Evolutionary conservation across 2,113 vertebrate species (phyloP), one percentile per base, ranked within the genome.

Genomic region (Odontophorus gujanensis): DNA sequence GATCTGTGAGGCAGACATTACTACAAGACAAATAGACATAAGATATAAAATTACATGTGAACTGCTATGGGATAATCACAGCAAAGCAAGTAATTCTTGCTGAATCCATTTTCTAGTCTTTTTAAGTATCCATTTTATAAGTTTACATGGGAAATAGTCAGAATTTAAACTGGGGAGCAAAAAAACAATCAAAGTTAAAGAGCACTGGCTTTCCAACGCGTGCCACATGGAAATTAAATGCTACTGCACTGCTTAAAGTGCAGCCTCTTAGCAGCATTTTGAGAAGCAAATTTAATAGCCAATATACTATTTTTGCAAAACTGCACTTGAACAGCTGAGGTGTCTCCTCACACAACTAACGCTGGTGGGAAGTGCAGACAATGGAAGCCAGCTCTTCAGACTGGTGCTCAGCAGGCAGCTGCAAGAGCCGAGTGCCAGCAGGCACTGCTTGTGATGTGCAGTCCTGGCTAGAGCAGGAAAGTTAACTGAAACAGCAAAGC

Each of bases 1-100:
- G 38, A 21, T 61, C 43, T 73, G 19, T 0, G 0, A 83, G 58
- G 34, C 30, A 11, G 21, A 38, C 19, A 25, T 1, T 40, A 73
- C 36, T 20, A 7, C 26, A 48, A 63, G 36, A 53, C 77, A 73
- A 40, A 13, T 40, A 40, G 40, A 40, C 40, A 40, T 40, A 40
- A 40, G 40, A 40, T 40, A 40, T 13, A 40, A 40, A 40, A 40
- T 13, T 11, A 40, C 40, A 40, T 40, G 40, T 40, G 40, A 40
- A 40, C 40, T 40, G 40, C 40, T 40, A 13, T 40, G 40, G 40
- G 40, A 40, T 40, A 40, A 40, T 40, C 40, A 40, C 40, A 40
- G 40, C 40, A 40, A 40, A 40, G 40, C 40, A 40, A 40, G 40
- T 40, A 40, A 40, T 40, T 40, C 40, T 40, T 40, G 40, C 5